Percentiles rank a stretch among this genome's conserved stretches.
phyloP scores from a whole-genome alignment of 1,140 invertebrate genomes.

The Amphibalanus amphitrite region DNA sequence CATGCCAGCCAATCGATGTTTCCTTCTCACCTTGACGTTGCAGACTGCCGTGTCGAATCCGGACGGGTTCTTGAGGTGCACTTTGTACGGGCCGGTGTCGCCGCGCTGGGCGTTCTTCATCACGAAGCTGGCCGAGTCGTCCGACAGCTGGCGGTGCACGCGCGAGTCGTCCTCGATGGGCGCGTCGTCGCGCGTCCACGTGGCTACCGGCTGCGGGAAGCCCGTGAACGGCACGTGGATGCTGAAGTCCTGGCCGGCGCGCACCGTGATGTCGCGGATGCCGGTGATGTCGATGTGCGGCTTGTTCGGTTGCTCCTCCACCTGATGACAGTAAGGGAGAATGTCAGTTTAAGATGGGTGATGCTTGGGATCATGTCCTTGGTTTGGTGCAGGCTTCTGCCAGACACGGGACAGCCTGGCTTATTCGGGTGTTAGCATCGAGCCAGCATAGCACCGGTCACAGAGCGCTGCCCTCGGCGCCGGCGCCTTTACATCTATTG shows the following conservation, averaged over 20 bases:
- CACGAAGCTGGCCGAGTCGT: slow-evolving; percentile 70
- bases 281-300: slow-evolving; percentile 82
- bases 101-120: slow-evolving; percentile 77
- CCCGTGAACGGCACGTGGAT: slow-evolving; percentile 89
- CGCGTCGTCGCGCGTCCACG: slow-evolving; percentile 61
- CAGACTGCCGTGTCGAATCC: slow-evolving; percentile 86
- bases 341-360: no score
- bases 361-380: no score
- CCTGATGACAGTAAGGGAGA: slow-evolving; percentile 20
- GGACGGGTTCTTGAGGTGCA: slow-evolving; percentile 83
- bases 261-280: slow-evolving; percentile 85
- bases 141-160: slow-evolving; percentile 62
- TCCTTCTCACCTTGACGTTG: slow-evolving; percentile 44
- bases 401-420: no score
- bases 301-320: slow-evolving; percentile 91
- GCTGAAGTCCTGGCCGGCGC: slow-evolving; percentile 91
- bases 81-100: slow-evolving; percentile 78
- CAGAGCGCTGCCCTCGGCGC: no score
- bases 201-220: slow-evolving; percentile 83
- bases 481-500: no score
- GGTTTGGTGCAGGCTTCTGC: no score
- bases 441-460: no score
- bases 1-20: no score
- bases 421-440: no score
- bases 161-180: slow-evolving; percentile 59